Conservation (phyloP, 2,888 invertebrate species). For the Odontomyia ornata region DNA sequence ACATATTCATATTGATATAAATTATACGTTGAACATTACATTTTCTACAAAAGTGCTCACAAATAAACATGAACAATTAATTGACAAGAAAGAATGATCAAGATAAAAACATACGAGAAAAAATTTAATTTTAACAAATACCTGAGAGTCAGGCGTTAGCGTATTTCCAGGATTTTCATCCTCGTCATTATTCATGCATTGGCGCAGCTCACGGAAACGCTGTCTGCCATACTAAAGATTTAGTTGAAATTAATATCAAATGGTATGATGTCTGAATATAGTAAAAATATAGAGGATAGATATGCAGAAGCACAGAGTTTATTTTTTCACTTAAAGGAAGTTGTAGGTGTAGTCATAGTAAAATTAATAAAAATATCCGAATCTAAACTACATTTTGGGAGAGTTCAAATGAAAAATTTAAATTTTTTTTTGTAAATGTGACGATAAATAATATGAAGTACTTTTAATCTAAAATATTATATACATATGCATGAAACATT, state of each 20-base stretch:
- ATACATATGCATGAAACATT: no score
- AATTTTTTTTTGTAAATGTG: no score
- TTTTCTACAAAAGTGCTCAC: neutral
- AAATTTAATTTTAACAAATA: constrained; percentile 52
- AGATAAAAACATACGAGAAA: constrained; percentile 8
- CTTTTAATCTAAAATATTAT: no score
- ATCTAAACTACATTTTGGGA: no score
- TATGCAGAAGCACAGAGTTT: constrained; percentile 32
- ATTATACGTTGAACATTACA: neutral
- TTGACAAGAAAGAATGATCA: neutral
- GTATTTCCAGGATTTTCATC: constrained; percentile 75
- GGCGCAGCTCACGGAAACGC: constrained; percentile 83
- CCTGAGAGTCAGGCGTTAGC: constrained; percentile 80
- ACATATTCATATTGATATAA: constrained; percentile 2
- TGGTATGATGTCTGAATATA: neutral
- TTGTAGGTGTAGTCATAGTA: no score
- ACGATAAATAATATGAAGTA: no score
- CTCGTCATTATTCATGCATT: constrained; percentile 87
- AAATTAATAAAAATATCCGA: no score
- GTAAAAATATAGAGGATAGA: constrained; percentile 8
- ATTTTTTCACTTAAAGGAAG: neutral
- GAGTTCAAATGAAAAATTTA: no score
- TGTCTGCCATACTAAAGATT: constrained; percentile 69
- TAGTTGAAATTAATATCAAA: constrained; percentile 9
- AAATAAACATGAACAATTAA: neutral